Evolutionary conservation across 2,797 vertebrate genomes (phyloP).

Genomic region (Liasis olivaceus): DNA sequence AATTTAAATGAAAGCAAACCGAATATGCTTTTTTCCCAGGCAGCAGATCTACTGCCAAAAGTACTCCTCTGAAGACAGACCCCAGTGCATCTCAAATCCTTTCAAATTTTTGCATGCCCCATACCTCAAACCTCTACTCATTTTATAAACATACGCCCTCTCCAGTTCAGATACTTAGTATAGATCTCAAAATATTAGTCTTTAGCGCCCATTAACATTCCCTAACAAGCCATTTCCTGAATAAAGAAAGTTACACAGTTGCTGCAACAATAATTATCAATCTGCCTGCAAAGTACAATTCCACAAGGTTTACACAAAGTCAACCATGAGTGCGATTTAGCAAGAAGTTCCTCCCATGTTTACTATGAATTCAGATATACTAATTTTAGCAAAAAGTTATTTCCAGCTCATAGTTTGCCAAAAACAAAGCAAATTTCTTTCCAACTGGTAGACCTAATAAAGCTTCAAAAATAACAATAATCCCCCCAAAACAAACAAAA

Average conservation of each 20-base stretch:
- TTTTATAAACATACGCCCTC: not conserved
- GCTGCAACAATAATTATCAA: not conserved
- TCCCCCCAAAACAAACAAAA: not conserved
- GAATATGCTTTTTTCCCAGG: not conserved
- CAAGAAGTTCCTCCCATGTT: not conserved
- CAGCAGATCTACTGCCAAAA: not conserved
- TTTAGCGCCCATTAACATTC: not conserved
- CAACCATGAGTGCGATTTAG: not conserved
- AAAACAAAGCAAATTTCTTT: not conserved
- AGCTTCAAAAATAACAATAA: not conserved
- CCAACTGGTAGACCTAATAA: not conserved
- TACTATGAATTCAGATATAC: not conserved
- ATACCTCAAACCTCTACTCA: not conserved
- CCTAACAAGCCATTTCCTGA: not conserved
- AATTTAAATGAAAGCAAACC: not conserved
- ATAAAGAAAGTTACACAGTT: not conserved
- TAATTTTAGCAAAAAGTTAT: not conserved
- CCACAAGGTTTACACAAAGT: not conserved
- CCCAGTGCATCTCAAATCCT: not conserved
- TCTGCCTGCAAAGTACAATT: not conserved
- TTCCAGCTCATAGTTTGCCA: not conserved
- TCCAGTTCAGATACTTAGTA: not conserved
- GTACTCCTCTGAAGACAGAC: not conserved
- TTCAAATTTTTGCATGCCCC: not conserved
- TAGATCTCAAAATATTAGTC: not conserved